Conservation (phyloP, 2,888 invertebrate genomes). For the Holacanthella duospinosa region DNA sequence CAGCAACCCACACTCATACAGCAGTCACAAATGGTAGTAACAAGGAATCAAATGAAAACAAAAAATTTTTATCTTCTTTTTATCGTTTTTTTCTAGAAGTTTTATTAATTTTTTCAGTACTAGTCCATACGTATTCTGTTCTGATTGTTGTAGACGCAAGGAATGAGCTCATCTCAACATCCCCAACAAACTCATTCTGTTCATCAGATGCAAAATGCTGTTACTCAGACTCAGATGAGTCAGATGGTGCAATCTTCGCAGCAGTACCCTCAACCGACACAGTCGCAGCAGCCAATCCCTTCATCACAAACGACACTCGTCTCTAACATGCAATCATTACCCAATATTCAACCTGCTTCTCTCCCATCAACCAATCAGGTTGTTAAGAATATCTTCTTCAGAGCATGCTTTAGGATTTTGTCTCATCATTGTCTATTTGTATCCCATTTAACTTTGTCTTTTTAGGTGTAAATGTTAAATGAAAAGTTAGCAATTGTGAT, state of each 20-base stretch:
- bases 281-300: slow-evolving; percentile 48
- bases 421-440: no score
- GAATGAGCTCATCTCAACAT: slow-evolving; percentile 43
- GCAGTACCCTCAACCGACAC: slow-evolving; percentile 45
- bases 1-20: slow-evolving; percentile 40
- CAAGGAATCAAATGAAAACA: background rate
- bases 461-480: no score
- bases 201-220: background rate
- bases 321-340: slow-evolving; percentile 18
- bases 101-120: background rate
- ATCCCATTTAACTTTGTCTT: no score
- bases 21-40: slow-evolving; percentile 37
- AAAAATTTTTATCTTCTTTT: background rate
- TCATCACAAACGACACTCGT: slow-evolving; percentile 21
- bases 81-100: background rate
- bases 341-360: slow-evolving; percentile 18
- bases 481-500: no score
- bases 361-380: slow-evolving; percentile 9
- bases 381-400: no score
- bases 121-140: background rate
- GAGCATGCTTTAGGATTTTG: no score
- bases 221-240: slow-evolving; percentile 44
- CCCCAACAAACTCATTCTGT: slow-evolving; percentile 42
- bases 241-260: slow-evolving; percentile 45
- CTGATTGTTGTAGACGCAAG: background rate